A percentile compares a stretch with the other conserved stretches of the same genome.
These are phyloP conservation scores for Monodelphis domestica DNA, from an alignment of 2,797 vertebrate genomes.

Conservation along the genomic window DNA sequence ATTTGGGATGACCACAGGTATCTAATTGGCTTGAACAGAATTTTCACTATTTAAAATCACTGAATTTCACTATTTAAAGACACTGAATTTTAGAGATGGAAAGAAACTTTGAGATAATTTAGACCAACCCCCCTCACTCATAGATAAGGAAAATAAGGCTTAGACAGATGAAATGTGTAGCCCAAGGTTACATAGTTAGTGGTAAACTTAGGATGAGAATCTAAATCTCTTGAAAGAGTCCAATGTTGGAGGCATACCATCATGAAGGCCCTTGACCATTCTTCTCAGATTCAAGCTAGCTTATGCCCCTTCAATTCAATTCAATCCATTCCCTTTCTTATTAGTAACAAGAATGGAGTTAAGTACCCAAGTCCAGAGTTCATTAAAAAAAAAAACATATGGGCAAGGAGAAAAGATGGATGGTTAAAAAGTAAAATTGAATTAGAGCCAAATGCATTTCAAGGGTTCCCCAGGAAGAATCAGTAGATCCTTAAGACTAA, in stretches of 20 bases:
- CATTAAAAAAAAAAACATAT: neutral
- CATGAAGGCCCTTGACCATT: neutral
- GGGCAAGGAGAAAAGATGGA: neutral
- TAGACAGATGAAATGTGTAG: neutral
- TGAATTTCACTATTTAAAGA: neutral
- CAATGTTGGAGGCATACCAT: neutral
- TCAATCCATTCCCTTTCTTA: neutral
- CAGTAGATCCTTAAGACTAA: neutral
- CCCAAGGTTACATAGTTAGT: neutral
- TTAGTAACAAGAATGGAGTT: neutral
- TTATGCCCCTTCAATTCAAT: neutral
- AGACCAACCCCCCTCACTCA: neutral
- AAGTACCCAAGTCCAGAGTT: neutral
- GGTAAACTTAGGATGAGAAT: neutral
- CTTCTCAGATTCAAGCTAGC: neutral
- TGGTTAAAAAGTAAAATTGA: neutral
- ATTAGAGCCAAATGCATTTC: neutral
- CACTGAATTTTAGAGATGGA: neutral
- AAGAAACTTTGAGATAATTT: neutral
- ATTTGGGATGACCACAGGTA: neutral
- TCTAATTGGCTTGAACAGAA: neutral
- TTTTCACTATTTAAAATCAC: neutral
- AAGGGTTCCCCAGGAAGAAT: neutral
- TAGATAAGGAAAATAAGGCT: neutral
- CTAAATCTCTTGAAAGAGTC: neutral